Percentiles rank a stretch among this genome's conserved stretches.
phyloP scores from a whole-genome alignment of 37 sponge, comb jelly and placozoan genomes.

The Diacarnus erythraeanus region DNA sequence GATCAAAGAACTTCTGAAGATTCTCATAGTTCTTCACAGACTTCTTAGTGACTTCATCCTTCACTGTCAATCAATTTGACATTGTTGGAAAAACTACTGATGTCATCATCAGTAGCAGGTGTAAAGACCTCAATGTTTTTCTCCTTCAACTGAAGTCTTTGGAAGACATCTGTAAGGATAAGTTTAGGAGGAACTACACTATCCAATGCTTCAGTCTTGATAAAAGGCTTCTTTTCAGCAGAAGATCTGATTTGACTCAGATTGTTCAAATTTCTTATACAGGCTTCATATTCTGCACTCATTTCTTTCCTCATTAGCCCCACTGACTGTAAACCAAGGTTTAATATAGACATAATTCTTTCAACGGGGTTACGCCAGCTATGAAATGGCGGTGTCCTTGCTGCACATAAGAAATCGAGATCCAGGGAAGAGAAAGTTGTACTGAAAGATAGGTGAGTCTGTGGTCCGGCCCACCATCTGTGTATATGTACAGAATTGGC shows the following conservation, averaged over 20 bases:
- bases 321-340: constrained; percentile 45
- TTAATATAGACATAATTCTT: constrained; percentile 31
- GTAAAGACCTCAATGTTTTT: neutral
- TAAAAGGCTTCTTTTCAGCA: neutral
- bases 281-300: constrained; percentile 14
- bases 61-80: constrained; percentile 2
- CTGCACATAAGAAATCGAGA: constrained; percentile 44
- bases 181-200: constrained; percentile 18
- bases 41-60: neutral
- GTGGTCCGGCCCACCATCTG: constrained; percentile 65
- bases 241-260: constrained; percentile 4
- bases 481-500: constrained; percentile 46
- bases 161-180: constrained; percentile 2
- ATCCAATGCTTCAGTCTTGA: neutral
- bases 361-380: constrained; percentile 50
- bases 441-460: constrained; percentile 32
- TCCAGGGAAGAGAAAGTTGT: constrained; percentile 48
- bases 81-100: neutral
- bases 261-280: constrained; percentile 17
- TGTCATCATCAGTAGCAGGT: constrained; percentile 15
- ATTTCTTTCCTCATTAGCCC: constrained; percentile 28
- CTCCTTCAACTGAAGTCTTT: constrained; percentile 13
- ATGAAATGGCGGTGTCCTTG: constrained; percentile 37
- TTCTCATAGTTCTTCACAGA: neutral
- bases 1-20: constrained; percentile 26